phyloP scores from a whole-genome alignment of 2,888 invertebrate genomes.

The Conomelus anceps region DNA sequence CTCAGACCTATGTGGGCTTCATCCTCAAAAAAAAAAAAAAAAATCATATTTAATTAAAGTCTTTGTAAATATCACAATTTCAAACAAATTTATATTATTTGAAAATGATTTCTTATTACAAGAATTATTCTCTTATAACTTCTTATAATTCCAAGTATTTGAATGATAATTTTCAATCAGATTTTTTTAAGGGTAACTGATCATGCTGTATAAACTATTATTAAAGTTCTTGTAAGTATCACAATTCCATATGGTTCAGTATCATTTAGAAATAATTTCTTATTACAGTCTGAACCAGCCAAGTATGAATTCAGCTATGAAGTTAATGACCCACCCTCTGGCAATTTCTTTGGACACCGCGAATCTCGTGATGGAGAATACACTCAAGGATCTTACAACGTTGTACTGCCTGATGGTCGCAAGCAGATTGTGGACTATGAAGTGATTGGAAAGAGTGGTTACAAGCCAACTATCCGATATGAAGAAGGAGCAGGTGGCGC shows the following conservation, averaged over 20 bases:
- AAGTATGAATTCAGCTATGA: slow-evolving; percentile 60
- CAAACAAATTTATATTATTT: no score
- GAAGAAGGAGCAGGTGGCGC: slow-evolving; percentile 38
- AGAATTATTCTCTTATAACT: no score
- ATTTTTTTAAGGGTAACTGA: no score
- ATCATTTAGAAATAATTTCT: neutral
- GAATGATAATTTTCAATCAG: no score
- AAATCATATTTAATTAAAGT: no score
- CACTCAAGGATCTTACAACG: slow-evolving; percentile 58
- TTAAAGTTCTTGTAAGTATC: neutral
- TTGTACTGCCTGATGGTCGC: slow-evolving; percentile 56
- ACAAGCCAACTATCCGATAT: slow-evolving; percentile 53
- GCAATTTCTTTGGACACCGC: slow-evolving; percentile 56
- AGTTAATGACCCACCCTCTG: slow-evolving; percentile 52
- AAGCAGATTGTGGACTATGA: slow-evolving; percentile 58
- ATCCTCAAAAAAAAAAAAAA: no score
- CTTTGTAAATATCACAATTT: no score
- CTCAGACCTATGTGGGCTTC: no score
- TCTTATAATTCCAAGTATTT: no score
- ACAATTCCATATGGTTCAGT: neutral
- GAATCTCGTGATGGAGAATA: slow-evolving; percentile 58
- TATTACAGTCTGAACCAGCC: slow-evolving; percentile 48
- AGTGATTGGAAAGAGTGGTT: slow-evolving; percentile 53
- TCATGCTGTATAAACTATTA: no score
- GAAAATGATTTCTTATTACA: no score